Percentiles rank a stretch among this genome's conserved stretches.
Conservation (phyloP, 2,113 vertebrate genomes). For the Trochalopteron elliotii region DNA sequence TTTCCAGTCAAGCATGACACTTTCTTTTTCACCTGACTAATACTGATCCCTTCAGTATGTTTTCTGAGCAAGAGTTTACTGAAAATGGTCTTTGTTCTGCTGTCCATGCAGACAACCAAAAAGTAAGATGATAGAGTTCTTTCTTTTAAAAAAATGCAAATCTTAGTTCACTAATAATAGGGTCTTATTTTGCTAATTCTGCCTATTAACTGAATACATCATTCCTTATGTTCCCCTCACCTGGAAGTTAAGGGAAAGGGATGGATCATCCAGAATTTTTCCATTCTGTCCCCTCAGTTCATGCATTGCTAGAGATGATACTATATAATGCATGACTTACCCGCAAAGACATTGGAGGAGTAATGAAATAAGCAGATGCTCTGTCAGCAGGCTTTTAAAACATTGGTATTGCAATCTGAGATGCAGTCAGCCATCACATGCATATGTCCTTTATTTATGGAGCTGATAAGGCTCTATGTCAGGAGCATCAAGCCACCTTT, state of each 20-base stretch:
- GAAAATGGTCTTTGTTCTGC: slow-evolving; percentile 13
- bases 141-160: not conserved
- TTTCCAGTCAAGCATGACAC: not conserved
- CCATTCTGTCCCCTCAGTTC: not conserved
- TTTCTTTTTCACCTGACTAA: slow-evolving; percentile 1
- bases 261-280: not conserved
- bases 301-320: not conserved
- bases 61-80: not conserved
- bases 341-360: slow-evolving; percentile 25
- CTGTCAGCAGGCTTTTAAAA: slow-evolving; percentile 57
- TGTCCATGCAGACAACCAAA: not conserved
- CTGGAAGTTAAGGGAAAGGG: not conserved
- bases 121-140: not conserved
- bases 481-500: not conserved
- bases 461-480: not conserved
- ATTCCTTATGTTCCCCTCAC: not conserved
- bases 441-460: slow-evolving; percentile 50
- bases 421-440: slow-evolving; percentile 32
- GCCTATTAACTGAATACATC: not conserved
- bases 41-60: not conserved
- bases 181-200: not conserved
- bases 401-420: slow-evolving; percentile 53
- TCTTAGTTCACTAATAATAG: not conserved
- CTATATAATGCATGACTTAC: slow-evolving; percentile 29
- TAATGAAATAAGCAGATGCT: slow-evolving; percentile 61